A percentile compares a stretch with the other conserved stretches of the same genome.
Evolutionary conservation across 1,140 invertebrate species (phyloP).

Genomic region (Drosophila nigromelanica): DNA sequence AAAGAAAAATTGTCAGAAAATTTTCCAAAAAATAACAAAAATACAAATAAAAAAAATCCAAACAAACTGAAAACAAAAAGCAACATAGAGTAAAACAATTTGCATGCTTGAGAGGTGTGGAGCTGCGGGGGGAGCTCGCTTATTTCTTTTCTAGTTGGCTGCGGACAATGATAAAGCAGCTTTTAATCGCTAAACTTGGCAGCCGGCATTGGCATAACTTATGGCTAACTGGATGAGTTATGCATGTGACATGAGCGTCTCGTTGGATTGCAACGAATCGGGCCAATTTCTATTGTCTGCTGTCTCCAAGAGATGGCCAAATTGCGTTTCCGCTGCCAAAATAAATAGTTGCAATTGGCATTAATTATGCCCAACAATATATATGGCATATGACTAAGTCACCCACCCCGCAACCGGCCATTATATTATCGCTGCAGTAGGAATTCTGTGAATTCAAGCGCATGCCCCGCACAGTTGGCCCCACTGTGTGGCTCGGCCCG

Average conservation of each 20-base stretch:
- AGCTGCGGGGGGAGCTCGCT: neutral
- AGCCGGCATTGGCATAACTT: constrained; percentile 48
- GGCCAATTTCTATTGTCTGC: constrained; percentile 12
- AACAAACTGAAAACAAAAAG: constrained; percentile 33
- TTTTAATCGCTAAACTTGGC: constrained; percentile 83
- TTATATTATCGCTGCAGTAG: neutral
- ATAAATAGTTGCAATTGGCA: constrained; percentile 15
- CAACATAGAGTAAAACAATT: constrained; percentile 67
- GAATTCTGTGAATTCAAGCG: constrained; percentile 69
- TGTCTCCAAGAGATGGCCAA: constrained; percentile 16
- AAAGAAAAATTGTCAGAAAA: constrained; percentile 36
- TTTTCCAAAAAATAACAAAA: constrained; percentile 36
- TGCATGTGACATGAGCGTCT: constrained; percentile 10
- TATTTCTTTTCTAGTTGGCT: constrained; percentile 36
- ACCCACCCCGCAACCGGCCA: neutral
- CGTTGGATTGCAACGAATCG: constrained; percentile 8
- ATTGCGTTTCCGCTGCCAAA: constrained; percentile 26
- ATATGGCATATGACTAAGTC: constrained; percentile 27
- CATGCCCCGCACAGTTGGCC: constrained; percentile 2
- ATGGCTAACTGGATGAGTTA: constrained; percentile 53
- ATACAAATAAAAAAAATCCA: constrained; percentile 28
- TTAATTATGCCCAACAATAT: constrained; percentile 33
- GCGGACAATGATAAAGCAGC: constrained; percentile 78
- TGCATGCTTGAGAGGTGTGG: constrained; percentile 33
- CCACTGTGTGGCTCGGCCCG: constrained; percentile 3